Evolutionary conservation across 2,888 invertebrate species (phyloP), one percentile per base, ranked within the genome.

Genomic region (Xanthia togata): DNA sequence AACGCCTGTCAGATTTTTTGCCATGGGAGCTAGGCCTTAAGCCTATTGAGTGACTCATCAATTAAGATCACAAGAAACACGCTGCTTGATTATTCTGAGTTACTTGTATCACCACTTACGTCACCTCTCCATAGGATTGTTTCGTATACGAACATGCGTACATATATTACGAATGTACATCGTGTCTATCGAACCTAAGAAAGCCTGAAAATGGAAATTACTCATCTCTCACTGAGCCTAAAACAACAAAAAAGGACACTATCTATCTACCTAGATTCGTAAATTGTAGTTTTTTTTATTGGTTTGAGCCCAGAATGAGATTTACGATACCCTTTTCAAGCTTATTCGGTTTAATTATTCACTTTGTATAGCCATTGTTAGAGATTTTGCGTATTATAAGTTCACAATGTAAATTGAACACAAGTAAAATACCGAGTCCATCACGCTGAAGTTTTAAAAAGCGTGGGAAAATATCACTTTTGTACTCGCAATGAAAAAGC

Each of bases 51-150:
- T 73, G 73, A 69, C 47, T 81, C 83, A 78, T 78, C 26, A 50
- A 47, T 72, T 81, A 70, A 50, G 62, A 81, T 74, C 85, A 81
- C 77, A 63, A 69, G 35, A 57, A 59, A 81, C 85, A 67, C 65
- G 23, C 73, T 63, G 73, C 73, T 76, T 62, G 60, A 59, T 55
- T 65, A 59, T 55, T 53, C 41, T 72, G 77, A 73, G 70, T 78
- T 85, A 74, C 60, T 70, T 77, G 62, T 83, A 73, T 81, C 73
- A 81, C 85, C 77, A 72, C 82, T 83, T 83, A 64, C 53, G 83
- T 85, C 85, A 85, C 41, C 73, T 55, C 83, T 77, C 82, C 72
- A 72, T 77, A 81, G 74, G 85, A 85, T 85, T 83, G 85, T 85
- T 12, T 85, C 78, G 85, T 83, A 72, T 77, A 83, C 74, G 65